phyloP scores from a whole-genome alignment of 2,797 vertebrate genomes.

The Falco naumanni region DNA sequence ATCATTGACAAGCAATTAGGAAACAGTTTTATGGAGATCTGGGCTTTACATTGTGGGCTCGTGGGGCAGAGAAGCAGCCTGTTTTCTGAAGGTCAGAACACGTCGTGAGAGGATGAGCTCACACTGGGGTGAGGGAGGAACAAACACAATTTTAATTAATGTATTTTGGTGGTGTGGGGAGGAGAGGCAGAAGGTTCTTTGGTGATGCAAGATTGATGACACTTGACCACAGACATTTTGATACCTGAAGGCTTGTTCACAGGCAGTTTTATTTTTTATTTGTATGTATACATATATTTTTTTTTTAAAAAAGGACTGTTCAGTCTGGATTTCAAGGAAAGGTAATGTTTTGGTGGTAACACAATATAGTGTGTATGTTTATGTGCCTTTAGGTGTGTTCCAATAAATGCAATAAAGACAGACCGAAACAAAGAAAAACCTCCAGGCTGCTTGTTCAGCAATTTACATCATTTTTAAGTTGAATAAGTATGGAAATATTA shows the following conservation, averaged over 20 bases:
- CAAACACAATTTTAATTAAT: not conserved
- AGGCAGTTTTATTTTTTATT: not conserved
- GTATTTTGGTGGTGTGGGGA: not conserved
- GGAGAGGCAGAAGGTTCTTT: not conserved
- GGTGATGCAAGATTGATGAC: slow-evolving; percentile 19
- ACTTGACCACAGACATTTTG: slow-evolving; percentile 43
- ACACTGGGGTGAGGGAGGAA: not conserved
- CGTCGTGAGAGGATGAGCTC: not conserved
- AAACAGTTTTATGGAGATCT: slow-evolving; percentile 2
- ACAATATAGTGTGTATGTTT: not conserved
- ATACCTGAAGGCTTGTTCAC: slow-evolving; percentile 50
- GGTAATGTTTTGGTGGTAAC: not conserved
- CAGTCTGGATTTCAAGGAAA: not conserved
- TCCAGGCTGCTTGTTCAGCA: not conserved
- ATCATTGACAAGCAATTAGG: slow-evolving; percentile 20
- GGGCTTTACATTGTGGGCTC: not conserved
- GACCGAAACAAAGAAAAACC: not conserved
- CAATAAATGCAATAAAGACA: not conserved
- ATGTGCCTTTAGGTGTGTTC: not conserved
- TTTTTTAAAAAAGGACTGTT: not conserved
- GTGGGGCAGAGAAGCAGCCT: not conserved
- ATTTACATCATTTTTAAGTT: not conserved
- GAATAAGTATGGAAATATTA: not conserved
- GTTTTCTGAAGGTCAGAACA: not conserved
- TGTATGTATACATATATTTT: not conserved